A percentile compares a stretch with the other conserved stretches of the same genome.
Conservation (phyloP, 2,888 invertebrate species). For the Eupeodes latifasciatus region DNA sequence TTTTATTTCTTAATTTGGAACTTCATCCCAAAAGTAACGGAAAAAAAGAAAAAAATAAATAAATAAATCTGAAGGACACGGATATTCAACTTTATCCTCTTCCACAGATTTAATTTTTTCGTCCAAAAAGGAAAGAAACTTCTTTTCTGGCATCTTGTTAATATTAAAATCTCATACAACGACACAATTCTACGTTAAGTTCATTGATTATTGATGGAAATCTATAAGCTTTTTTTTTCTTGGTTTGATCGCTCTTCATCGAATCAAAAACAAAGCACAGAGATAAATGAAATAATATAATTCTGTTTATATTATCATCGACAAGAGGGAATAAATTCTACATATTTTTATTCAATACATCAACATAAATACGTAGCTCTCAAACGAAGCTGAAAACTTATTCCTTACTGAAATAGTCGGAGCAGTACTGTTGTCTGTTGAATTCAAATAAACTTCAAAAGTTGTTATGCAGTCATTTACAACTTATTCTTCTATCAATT, state of each 20-base stretch:
- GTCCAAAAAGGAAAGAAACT: background rate
- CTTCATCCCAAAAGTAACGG: too few relatives aligned
- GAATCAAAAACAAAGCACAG: background rate
- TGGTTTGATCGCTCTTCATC: background rate
- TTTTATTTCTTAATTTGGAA: too few relatives aligned
- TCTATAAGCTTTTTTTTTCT: constrained; percentile 28
- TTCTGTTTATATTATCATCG: constrained; percentile 30
- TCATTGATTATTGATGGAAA: constrained; percentile 49
- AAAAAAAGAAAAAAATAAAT: too few relatives aligned
- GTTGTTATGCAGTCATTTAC: too few relatives aligned
- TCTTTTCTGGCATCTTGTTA: background rate
- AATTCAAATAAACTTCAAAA: too few relatives aligned
- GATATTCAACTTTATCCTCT: too few relatives aligned
- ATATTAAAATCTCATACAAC: constrained; percentile 42
- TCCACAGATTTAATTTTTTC: background rate
- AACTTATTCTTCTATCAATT: too few relatives aligned
- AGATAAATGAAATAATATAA: constrained; percentile 17
- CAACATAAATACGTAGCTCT: background rate
- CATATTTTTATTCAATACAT: constrained; percentile 6
- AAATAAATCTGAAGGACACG: too few relatives aligned
- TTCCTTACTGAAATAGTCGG: background rate
- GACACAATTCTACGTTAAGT: constrained; percentile 35
- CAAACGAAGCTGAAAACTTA: background rate
- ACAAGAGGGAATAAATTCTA: constrained; percentile 5
- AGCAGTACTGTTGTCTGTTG: background rate